Conservation (phyloP, 1,140 invertebrate genomes). For the Heliconius eleuchia region DNA sequence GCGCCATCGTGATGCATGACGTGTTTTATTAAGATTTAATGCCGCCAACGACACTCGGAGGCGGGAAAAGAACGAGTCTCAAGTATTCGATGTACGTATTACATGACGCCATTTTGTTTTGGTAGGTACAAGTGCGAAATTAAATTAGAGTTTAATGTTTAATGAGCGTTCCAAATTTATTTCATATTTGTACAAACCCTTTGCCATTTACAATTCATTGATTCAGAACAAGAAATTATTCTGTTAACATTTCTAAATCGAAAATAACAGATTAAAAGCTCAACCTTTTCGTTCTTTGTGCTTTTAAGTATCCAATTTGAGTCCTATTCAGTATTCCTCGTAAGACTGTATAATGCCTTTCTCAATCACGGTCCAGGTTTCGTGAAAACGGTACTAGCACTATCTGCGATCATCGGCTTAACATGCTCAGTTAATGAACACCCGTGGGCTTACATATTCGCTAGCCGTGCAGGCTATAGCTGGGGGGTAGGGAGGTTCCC, state of each 20-base stretch:
- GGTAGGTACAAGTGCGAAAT: conserved; percentile 48
- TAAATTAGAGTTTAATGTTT: conserved; percentile 39
- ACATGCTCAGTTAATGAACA: conserved; percentile 73
- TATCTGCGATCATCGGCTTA: conserved; percentile 69
- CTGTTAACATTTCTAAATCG: conserved; percentile 1
- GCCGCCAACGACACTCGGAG: conserved; percentile 78
- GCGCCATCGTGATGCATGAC: conserved; percentile 75
- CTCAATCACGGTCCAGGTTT: conserved; percentile 48
- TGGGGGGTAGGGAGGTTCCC: conserved; percentile 37
- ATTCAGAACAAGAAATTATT: conserved; percentile 4
- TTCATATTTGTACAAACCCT: conserved; percentile 11
- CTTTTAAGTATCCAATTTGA: conserved; percentile 21
- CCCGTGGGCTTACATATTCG: conserved; percentile 64
- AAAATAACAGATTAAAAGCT: conserved; percentile 6
- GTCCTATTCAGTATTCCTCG: conserved; percentile 26
- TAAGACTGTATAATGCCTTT: conserved; percentile 34
- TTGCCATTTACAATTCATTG: neutral
- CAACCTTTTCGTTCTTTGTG: neutral
- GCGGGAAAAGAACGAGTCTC: conserved; percentile 80
- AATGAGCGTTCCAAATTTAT: conserved; percentile 36
- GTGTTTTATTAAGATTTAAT: conserved; percentile 81
- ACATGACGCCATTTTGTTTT: conserved; percentile 76
- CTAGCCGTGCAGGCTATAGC: conserved; percentile 45
- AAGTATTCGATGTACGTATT: conserved; percentile 74
- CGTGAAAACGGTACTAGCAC: conserved; percentile 45